Percentiles rank a stretch among this genome's conserved stretches.
Evolutionary conservation across 2,888 invertebrate genomes (phyloP).

Genomic region (Dicyrtomina minuta): DNA sequence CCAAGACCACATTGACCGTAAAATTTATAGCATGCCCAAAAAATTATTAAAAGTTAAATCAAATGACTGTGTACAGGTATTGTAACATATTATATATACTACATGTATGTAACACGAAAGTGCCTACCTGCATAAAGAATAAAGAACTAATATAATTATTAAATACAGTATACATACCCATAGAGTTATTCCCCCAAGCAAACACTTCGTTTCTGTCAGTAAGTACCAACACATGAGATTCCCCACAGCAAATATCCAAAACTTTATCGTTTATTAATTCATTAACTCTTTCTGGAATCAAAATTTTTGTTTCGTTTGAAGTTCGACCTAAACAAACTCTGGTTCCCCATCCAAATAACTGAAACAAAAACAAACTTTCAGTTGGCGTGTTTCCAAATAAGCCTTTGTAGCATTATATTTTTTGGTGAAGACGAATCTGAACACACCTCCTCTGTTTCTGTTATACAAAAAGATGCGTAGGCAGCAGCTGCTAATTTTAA

Average conservation of each 20-base stretch:
- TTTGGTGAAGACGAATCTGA: too few relatives aligned
- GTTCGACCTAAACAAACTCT: constrained; percentile 65
- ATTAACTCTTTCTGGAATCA: constrained; percentile 62
- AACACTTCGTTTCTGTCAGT: constrained; percentile 60
- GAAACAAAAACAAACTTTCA: constrained; percentile 39
- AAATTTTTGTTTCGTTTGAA: constrained; percentile 62
- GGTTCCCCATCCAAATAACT: constrained; percentile 67
- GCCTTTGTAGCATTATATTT: too few relatives aligned
- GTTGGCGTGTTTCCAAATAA: too few relatives aligned
- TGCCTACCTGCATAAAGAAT: too few relatives aligned
- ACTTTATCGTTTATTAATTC: constrained; percentile 61
- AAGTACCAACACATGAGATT: constrained; percentile 65
- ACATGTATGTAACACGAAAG: too few relatives aligned
- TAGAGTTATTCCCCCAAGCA: constrained; percentile 62
- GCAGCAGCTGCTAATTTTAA: constrained; percentile 63
- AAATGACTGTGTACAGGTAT: too few relatives aligned
- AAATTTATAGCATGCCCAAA: background rate
- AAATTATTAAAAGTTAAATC: too few relatives aligned
- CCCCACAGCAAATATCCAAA: constrained; percentile 65
- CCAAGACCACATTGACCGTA: constrained; percentile 64
- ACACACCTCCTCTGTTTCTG: constrained; percentile 60
- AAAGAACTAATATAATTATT: too few relatives aligned
- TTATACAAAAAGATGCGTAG: constrained; percentile 62
- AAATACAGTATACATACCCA: too few relatives aligned
- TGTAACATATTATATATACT: too few relatives aligned